Evolutionary conservation across 2,888 invertebrate species (phyloP).

Genomic region (Schizotus pectinicornis): DNA sequence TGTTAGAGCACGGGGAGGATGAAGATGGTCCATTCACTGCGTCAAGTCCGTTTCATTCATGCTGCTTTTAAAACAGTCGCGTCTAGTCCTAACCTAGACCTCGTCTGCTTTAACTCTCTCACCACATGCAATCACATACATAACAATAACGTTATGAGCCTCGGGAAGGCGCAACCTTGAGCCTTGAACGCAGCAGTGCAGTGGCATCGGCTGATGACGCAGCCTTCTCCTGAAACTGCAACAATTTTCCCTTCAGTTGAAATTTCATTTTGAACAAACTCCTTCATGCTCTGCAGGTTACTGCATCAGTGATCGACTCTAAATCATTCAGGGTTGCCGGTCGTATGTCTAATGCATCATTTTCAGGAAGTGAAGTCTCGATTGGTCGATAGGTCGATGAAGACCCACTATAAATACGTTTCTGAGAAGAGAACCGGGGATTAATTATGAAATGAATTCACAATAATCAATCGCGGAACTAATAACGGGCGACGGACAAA

Average conservation of each 20-base stretch:
- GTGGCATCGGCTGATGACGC: no score
- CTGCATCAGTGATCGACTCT: no score
- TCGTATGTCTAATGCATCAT: constrained; percentile 13
- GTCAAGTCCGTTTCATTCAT: constrained; percentile 22
- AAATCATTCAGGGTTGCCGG: not conserved
- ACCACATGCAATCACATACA: no score
- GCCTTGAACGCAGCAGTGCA: no score
- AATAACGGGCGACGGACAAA: constrained; percentile 46
- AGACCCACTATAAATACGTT: constrained; percentile 19
- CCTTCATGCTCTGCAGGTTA: no score
- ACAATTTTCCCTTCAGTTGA: no score
- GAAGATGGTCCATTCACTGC: constrained; percentile 29
- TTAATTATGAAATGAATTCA: constrained; percentile 54
- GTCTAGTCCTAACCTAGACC: not conserved
- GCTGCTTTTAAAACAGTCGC: constrained; percentile 6
- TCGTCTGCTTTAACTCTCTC: no score
- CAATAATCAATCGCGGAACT: constrained; percentile 50
- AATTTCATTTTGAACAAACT: no score
- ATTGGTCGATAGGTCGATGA: no score
- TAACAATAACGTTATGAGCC: no score
- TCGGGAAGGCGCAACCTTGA: no score
- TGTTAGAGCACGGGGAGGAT: constrained; percentile 32
- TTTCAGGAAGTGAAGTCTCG: not conserved
- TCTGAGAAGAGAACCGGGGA: constrained; percentile 38
- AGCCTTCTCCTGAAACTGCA: no score